A percentile compares a stretch with the other conserved stretches of the same genome.
phyloP scores from a whole-genome alignment of 2,888 invertebrate species.

The Candidula unifasciata region DNA sequence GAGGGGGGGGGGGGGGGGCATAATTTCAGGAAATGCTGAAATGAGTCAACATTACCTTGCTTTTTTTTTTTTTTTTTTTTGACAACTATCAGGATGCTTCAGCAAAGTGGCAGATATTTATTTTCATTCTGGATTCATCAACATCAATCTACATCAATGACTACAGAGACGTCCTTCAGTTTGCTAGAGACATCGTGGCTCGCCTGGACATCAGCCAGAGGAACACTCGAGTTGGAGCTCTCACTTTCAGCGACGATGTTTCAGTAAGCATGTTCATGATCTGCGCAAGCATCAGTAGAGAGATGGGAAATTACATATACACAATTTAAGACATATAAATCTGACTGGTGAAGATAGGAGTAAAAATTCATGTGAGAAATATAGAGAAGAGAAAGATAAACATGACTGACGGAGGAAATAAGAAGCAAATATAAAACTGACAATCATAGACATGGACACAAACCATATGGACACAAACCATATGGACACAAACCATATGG shows the following conservation, averaged over 20 bases:
- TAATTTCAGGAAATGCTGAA: too few relatives aligned
- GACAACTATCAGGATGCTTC: slow-evolving; percentile 59
- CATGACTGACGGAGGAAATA: too few relatives aligned
- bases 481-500: too few relatives aligned
- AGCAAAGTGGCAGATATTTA: slow-evolving; percentile 65
- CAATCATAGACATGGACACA: too few relatives aligned
- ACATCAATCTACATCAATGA: slow-evolving; percentile 71
- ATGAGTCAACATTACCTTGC: neutral
- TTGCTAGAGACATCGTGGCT: slow-evolving; percentile 66
- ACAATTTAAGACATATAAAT: too few relatives aligned
- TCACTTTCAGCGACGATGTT: slow-evolving; percentile 65
- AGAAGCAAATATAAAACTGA: too few relatives aligned
- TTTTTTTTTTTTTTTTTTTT: neutral
- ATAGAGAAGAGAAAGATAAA: neutral
- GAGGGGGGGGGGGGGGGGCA: too few relatives aligned
- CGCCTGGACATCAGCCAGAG: slow-evolving; percentile 64
- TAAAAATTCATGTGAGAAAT: too few relatives aligned
- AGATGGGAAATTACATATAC: too few relatives aligned
- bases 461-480: too few relatives aligned
- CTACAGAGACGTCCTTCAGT: slow-evolving; percentile 66
- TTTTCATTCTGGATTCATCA: slow-evolving; percentile 66
- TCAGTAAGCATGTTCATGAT: slow-evolving; percentile 39
- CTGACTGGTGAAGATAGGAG: too few relatives aligned
- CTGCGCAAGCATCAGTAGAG: too few relatives aligned
- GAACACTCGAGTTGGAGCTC: slow-evolving; percentile 66